Percentiles rank a stretch among this genome's conserved stretches.
phyloP scores from a whole-genome alignment of 2,113 vertebrate genomes.

The Bubo blakistoni region DNA sequence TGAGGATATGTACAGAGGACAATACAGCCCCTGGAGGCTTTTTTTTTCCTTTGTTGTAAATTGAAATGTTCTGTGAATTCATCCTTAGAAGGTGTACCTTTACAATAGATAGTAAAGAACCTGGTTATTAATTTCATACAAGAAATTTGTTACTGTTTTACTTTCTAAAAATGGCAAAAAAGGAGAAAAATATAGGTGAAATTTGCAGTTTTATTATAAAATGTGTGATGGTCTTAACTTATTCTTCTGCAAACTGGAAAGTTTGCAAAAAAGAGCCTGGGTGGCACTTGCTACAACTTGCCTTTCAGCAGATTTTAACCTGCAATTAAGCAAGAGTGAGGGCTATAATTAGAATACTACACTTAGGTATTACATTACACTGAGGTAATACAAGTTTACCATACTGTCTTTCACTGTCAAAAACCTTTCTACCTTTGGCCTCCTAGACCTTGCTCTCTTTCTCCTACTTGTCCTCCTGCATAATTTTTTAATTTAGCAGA shows the following conservation, averaged over 20 bases:
- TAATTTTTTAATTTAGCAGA: not conserved
- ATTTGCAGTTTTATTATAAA: not conserved
- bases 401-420: not conserved
- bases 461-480: not conserved
- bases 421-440: not conserved
- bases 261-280: not conserved
- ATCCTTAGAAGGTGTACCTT: not conserved
- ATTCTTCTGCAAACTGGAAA: not conserved
- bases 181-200: not conserved
- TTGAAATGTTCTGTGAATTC: not conserved
- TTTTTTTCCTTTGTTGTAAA: not conserved
- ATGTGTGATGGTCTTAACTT: not conserved
- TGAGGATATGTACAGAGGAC: not conserved
- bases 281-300: not conserved
- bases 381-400: not conserved
- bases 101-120: not conserved
- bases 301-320: not conserved
- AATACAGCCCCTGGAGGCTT: not conserved
- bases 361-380: not conserved
- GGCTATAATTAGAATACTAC: not conserved
- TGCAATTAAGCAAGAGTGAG: not conserved
- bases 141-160: not conserved
- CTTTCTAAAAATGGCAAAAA: not conserved
- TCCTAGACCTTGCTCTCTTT: not conserved
- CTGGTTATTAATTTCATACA: not conserved